Evolutionary conservation across 2,888 invertebrate species (phyloP).

Genomic region (Eurytoma californica): DNA sequence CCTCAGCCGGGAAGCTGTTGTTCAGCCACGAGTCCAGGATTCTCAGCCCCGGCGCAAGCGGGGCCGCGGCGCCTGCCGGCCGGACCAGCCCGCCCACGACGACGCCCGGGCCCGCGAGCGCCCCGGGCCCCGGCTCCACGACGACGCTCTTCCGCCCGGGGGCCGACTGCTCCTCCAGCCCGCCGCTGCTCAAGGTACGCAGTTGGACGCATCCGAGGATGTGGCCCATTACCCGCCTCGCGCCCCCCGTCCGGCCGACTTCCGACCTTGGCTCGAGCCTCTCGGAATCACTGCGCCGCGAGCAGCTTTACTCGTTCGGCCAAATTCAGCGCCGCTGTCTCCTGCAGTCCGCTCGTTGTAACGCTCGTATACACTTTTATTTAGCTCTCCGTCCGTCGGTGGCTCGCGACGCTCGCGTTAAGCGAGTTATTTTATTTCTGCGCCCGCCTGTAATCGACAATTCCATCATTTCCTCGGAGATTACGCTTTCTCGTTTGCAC

Average conservation of each 20-base stretch:
- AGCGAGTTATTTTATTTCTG: constrained; percentile 45
- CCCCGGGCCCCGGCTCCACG: constrained; percentile 30
- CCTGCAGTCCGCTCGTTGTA: too few relatives aligned
- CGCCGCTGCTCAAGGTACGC: constrained; percentile 51
- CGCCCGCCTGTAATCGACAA: constrained; percentile 40
- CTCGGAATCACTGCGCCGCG: too few relatives aligned
- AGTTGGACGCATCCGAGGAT: too few relatives aligned
- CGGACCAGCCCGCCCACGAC: constrained; percentile 15
- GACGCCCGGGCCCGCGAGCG: constrained; percentile 28
- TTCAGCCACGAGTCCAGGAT: constrained; percentile 74
- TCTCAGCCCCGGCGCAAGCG: constrained; percentile 70
- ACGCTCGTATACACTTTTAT: too few relatives aligned
- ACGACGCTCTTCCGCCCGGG: constrained; percentile 55
- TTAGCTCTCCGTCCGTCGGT: too few relatives aligned
- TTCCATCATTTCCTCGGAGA: constrained; percentile 52
- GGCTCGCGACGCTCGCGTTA: constrained; percentile 53
- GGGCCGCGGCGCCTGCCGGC: constrained; percentile 36
- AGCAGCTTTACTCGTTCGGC: neutral
- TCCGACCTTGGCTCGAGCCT: constrained; percentile 59
- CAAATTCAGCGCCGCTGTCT: too few relatives aligned
- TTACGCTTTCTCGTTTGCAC: constrained; percentile 57
- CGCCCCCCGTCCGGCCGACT: constrained; percentile 64
- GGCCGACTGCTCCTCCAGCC: constrained; percentile 50
- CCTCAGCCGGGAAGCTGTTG: constrained; percentile 69
- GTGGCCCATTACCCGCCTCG: constrained; percentile 75